Conservation (phyloP, 2,888 invertebrate genomes). For the Caenorhabditis sinica region DNA sequence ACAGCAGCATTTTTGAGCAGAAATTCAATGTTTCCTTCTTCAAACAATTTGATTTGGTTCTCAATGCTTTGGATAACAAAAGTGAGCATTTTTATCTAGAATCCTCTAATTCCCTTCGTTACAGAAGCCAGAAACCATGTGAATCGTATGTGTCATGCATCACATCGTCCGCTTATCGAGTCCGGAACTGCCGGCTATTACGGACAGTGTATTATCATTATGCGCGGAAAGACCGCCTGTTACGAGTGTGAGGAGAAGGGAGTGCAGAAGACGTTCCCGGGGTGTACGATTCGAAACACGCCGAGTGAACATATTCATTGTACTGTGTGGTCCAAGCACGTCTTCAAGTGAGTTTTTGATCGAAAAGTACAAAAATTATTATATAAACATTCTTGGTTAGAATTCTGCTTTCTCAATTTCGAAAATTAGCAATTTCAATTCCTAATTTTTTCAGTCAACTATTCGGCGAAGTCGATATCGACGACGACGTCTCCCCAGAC, state of each 20-base stretch:
- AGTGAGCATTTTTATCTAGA: conserved; percentile 78
- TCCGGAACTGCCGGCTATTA: conserved; percentile 98
- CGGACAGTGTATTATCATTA: conserved; percentile 88
- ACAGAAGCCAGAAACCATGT: conserved; percentile 96
- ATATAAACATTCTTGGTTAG: background rate
- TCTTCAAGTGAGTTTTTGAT: conserved; percentile 90
- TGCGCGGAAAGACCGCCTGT: conserved; percentile 93
- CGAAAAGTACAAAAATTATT: background rate
- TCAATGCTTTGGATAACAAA: conserved; percentile 97
- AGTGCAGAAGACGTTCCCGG: conserved; percentile 94
- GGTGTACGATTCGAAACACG: conserved; percentile 98
- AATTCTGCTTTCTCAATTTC: background rate
- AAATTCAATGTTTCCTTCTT: conserved; percentile 93
- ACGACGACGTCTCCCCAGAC: conserved; percentile 98
- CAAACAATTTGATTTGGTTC: conserved; percentile 92
- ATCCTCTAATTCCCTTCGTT: conserved; percentile 32
- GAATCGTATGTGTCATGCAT: conserved; percentile 97
- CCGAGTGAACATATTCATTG: conserved; percentile 99
- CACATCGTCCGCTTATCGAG: conserved; percentile 94
- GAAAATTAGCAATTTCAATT: background rate
- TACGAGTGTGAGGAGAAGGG: conserved; percentile 94
- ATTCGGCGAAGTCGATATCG: conserved; percentile 96
- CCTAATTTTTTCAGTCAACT: conserved; percentile 89
- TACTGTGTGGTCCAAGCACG: conserved; percentile 99
- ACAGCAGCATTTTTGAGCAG: conserved; percentile 89